These are phyloP conservation scores for Cydia amplana DNA, from an alignment of 1,140 invertebrate genomes.

Conservation along the genomic window DNA sequence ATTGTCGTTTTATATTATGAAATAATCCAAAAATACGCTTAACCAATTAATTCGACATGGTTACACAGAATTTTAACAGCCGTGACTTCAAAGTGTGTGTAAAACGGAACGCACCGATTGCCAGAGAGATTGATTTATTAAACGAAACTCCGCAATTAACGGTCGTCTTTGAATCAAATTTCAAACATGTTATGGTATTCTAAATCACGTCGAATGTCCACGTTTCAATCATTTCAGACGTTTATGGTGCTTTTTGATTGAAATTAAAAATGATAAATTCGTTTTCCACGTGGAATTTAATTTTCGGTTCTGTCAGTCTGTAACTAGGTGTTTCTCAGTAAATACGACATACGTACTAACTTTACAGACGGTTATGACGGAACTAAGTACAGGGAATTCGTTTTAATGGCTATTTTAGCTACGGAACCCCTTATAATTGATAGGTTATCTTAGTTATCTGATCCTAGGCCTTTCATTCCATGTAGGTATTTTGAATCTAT, in stretches of 20 bases:
- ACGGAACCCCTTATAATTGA: too few relatives aligned
- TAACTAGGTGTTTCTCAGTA: too few relatives aligned
- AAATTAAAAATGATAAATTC: background rate
- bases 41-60: background rate
- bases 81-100: background rate
- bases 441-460: too few relatives aligned
- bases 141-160: background rate
- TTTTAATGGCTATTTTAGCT: too few relatives aligned
- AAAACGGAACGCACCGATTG: background rate
- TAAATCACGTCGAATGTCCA: background rate
- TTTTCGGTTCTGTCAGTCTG: too few relatives aligned
- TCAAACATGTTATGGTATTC: background rate
- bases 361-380: too few relatives aligned
- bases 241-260: background rate
- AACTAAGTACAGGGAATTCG: too few relatives aligned
- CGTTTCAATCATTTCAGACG: background rate
- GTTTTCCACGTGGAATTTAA: too few relatives aligned
- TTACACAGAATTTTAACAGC: background rate
- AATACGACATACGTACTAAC: too few relatives aligned
- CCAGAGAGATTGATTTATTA: conserved; percentile 2
- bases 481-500: too few relatives aligned
- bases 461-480: too few relatives aligned
- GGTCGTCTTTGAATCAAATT: background rate
- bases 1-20: background rate
- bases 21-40: background rate